phyloP scores from a whole-genome alignment of 2,888 invertebrate genomes.

The Eucera pruinosa region DNA sequence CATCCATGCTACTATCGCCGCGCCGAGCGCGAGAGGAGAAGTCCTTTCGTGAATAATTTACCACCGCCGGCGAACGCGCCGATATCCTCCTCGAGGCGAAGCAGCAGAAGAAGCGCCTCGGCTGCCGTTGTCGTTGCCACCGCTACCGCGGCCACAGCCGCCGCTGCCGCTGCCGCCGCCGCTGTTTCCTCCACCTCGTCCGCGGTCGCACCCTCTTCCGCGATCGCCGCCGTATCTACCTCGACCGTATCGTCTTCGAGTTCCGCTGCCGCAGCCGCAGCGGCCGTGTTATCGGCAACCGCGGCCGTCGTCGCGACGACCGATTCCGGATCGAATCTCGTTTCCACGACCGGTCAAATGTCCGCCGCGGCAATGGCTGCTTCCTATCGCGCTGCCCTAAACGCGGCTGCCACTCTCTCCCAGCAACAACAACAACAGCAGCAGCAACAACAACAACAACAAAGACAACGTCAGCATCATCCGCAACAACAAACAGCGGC shows the following conservation, averaged over 20 bases:
- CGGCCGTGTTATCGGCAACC: constrained; percentile 52
- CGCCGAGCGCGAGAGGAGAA: constrained; percentile 92
- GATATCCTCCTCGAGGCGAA: constrained; percentile 72
- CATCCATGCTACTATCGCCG: constrained; percentile 95
- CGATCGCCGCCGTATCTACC: constrained; percentile 49
- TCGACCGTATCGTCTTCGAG: constrained; percentile 64
- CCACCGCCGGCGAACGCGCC: constrained; percentile 85
- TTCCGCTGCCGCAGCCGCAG: constrained; percentile 54
- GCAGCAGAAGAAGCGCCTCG: constrained; percentile 65
- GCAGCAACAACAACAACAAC: constrained; percentile 56
- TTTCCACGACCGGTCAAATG: constrained; percentile 66
- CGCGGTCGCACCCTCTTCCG: constrained; percentile 32
- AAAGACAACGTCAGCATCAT: constrained; percentile 44
- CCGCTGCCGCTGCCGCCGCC: constrained; percentile 35
- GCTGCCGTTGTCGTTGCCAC: constrained; percentile 71
- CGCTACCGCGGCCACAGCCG: constrained; percentile 58
- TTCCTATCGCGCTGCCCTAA: constrained; percentile 74
- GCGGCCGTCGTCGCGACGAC: constrained; percentile 52
- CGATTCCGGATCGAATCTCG: constrained; percentile 51
- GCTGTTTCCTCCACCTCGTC: constrained; percentile 57
- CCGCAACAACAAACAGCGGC: constrained; percentile 41
- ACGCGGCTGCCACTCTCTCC: constrained; percentile 68
- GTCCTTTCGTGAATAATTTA: constrained; percentile 93
- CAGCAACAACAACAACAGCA: constrained; percentile 71
- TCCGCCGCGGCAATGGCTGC: constrained; percentile 70